These are phyloP conservation scores for Parochlus steinenii DNA, from an alignment of 2,888 invertebrate species.

Conservation along the genomic window DNA sequence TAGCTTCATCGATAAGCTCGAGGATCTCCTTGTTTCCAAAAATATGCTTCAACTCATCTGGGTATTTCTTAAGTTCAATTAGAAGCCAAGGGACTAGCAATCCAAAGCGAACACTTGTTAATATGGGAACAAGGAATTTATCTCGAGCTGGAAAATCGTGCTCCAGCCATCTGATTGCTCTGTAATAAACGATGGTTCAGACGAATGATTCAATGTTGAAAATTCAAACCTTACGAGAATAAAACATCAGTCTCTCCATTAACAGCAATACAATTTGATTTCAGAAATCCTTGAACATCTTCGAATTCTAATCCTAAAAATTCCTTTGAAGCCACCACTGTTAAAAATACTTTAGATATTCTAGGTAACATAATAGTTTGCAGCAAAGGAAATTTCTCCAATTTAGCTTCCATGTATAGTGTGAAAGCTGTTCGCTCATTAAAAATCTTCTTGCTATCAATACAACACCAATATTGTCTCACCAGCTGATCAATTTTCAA, in stretches of 20 bases:
- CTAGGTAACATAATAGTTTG: constrained; percentile 35
- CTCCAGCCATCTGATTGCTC: constrained; percentile 61
- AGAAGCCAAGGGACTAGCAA: constrained; percentile 66
- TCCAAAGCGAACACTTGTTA: constrained; percentile 59
- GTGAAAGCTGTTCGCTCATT: constrained; percentile 58
- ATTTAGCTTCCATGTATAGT: constrained; percentile 44
- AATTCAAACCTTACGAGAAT: too few relatives aligned
- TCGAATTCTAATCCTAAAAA: constrained; percentile 47
- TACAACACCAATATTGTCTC: constrained; percentile 61
- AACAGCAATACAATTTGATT: constrained; percentile 56
- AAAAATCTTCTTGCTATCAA: constrained; percentile 50
- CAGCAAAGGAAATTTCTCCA: constrained; percentile 24
- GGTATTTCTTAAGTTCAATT: constrained; percentile 57
- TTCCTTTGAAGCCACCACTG: constrained; percentile 57
- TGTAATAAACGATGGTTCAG: too few relatives aligned
- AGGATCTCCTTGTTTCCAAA: constrained; percentile 52
- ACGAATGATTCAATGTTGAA: too few relatives aligned
- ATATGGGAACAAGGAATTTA: constrained; percentile 38
- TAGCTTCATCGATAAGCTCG: constrained; percentile 63
- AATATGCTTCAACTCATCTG: constrained; percentile 34
- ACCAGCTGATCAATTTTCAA: constrained; percentile 55
- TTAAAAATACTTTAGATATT: constrained; percentile 63
- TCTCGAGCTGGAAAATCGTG: constrained; percentile 49
- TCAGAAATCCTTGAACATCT: constrained; percentile 46
- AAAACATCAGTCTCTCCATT: constrained; percentile 40